Evolutionary conservation across 1,140 invertebrate species (phyloP), one percentile per base, ranked within the genome.

Genomic region (Drosophila orena): DNA sequence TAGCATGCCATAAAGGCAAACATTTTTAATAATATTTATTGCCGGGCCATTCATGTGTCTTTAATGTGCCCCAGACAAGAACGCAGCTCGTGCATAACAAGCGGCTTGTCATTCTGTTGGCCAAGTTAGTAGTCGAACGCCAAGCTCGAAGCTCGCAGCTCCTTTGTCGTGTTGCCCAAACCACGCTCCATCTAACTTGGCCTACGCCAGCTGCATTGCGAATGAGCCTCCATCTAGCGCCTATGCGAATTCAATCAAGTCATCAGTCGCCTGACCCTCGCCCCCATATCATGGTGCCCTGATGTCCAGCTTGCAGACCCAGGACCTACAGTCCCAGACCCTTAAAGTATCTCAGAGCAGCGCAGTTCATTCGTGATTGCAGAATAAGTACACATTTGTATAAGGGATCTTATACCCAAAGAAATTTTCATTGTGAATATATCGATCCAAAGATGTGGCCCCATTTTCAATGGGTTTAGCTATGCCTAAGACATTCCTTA

Each of bases 41-140:
- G 79, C 79, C 84, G 78, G 84, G 84, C 84, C 84, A 89, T 88
- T 84, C 84, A 88, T 88, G 84, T 77, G 79, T 69, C 83, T 88
- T 89, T 88, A 89, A 89, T 89, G 84, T 89, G 84, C 79, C 84
- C 84, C 84, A 89, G 84, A 89, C 84, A 89, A 84, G 79, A 88
- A 88, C 84, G 86, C 84, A 80, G 77, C 84, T 74, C 77, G 64
- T 89, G 84, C 84, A 89, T 89, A 89, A 89, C 84, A 89, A 89
- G 76, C 64, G 77, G 79, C 79, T 69, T 69, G 74, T 77, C 73
- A 75, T 75, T 58, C 72, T 42, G 24, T 11, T 59, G 22, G 59
- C 55, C 37, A 15, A 15, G 42, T 11, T 43, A 20, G 42, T 20
- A 40, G 37, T 38, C 11, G 50, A 30, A 30, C 30, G 30, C 30